A percentile compares a stretch with the other conserved stretches of the same genome.
Evolutionary conservation across 1,140 invertebrate species (phyloP).

Genomic region (silkworm (Bombyx mori)): DNA sequence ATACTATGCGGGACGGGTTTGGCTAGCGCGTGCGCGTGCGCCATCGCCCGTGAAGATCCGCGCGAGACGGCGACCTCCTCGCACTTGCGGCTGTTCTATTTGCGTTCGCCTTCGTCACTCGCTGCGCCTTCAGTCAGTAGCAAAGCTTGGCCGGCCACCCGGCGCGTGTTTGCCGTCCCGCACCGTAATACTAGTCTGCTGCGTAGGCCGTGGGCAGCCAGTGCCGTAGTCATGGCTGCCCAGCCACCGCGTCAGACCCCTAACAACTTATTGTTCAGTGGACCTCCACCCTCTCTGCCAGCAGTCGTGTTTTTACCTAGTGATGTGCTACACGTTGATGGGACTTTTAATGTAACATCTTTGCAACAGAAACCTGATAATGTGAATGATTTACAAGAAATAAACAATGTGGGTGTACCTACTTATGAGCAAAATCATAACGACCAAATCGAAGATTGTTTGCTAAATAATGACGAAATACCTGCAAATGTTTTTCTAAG

Average conservation of each 20-base stretch:
- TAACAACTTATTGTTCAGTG: conserved; percentile 53
- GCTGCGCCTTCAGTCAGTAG: conserved; percentile 64
- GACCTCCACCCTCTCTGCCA: conserved; percentile 48
- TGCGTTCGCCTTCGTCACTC: conserved; percentile 64
- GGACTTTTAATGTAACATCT: conserved; percentile 21
- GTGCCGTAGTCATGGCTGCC: conserved; percentile 57
- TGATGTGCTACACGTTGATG: conserved; percentile 21
- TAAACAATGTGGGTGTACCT: conserved; percentile 64
- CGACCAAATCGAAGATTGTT: conserved; percentile 28
- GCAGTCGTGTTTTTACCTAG: conserved; percentile 47
- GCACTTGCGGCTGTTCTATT: conserved; percentile 66
- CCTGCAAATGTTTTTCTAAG: conserved; percentile 31
- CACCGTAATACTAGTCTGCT: conserved; percentile 40
- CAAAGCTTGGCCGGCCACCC: conserved; percentile 62
- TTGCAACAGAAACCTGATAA: conserved; percentile 33
- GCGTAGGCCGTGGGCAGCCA: conserved; percentile 45
- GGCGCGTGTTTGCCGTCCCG: conserved; percentile 48
- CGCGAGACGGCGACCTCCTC: conserved; percentile 65
- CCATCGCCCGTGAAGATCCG: conserved; percentile 65
- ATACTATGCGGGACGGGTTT: conserved; percentile 58
- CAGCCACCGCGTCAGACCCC: conserved; percentile 62
- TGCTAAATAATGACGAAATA: conserved; percentile 23
- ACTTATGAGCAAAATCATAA: conserved; percentile 32
- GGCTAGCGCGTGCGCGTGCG: conserved; percentile 59
- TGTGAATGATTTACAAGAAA: conserved; percentile 45